phyloP scores from a whole-genome alignment of 2,113 vertebrate species.

The Murina feae region DNA sequence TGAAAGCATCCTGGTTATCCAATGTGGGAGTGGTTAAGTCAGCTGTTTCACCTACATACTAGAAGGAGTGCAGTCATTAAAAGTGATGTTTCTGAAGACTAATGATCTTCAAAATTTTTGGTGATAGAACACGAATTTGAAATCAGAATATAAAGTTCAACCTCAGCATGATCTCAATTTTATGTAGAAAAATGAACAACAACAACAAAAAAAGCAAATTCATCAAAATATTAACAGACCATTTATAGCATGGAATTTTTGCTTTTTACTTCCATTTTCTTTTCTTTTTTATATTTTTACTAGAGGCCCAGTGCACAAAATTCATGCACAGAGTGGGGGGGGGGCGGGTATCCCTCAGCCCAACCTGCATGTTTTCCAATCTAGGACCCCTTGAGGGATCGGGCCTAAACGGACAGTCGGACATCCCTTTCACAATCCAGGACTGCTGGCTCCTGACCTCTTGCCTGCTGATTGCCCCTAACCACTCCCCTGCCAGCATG shows the following conservation, averaged over 20 bases:
- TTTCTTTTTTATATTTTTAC: too few species aligned
- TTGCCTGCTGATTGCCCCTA: too few species aligned
- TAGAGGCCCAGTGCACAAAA: too few species aligned
- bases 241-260: neutral
- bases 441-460: too few species aligned
- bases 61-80: neutral
- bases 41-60: fast-evolving
- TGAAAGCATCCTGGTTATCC: neutral
- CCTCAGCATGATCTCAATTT: neutral
- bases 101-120: constrained; percentile 18
- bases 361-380: too few species aligned
- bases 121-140: constrained; percentile 14
- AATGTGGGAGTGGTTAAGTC: neutral
- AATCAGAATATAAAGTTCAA: constrained; percentile 43
- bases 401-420: too few species aligned
- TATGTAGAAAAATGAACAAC: neutral
- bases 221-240: neutral
- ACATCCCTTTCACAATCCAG: too few species aligned
- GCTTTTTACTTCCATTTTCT: neutral
- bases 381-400: too few species aligned
- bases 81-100: neutral
- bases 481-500: too few species aligned
- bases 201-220: neutral
- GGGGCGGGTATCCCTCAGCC: too few species aligned
- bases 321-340: too few species aligned